These are phyloP conservation scores for Zaprionus ghesquierei DNA, from an alignment of 1,140 invertebrate species.

Conservation along the genomic window DNA sequence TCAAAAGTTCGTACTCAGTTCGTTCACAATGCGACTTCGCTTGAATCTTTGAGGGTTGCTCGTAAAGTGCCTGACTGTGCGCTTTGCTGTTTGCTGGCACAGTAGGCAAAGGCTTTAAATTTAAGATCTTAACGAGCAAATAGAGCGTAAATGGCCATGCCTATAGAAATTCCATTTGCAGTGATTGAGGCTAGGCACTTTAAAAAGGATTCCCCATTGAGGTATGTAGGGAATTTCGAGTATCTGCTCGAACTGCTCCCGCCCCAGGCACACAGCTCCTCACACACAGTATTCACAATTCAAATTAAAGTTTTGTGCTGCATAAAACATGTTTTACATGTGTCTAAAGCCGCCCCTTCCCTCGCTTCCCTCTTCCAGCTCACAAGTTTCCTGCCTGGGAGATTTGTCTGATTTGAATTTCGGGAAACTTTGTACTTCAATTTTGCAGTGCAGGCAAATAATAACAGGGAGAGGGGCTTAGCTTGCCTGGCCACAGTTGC, in stretches of 20 bases:
- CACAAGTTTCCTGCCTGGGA: not conserved
- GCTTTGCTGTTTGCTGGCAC: constrained; percentile 1
- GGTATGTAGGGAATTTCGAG: not conserved
- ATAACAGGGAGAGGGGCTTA: constrained; percentile 3
- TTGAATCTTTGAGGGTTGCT: constrained; percentile 6
- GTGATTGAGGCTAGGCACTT: not conserved
- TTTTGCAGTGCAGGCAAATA: constrained; percentile 71
- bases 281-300: constrained; percentile 35
- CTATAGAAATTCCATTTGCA: not conserved
- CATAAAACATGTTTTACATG: constrained; percentile 52
- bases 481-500: constrained; percentile 52
- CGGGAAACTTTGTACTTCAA: constrained; percentile 71
- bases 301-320: constrained; percentile 67
- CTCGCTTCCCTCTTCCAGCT: not conserved
- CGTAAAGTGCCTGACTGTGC: not conserved
- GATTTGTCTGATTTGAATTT: constrained; percentile 49
- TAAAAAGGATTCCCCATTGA: not conserved
- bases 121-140: not conserved
- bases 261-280: not conserved
- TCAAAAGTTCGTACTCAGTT: constrained; percentile 27
- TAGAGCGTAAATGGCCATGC: not conserved
- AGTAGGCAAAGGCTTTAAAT: not conserved
- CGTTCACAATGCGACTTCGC: constrained; percentile 4
- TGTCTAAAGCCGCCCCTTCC: not conserved
- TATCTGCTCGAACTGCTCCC: not conserved